phyloP scores from a whole-genome alignment of 2,888 invertebrate genomes.

The Scaptomyza flava region DNA sequence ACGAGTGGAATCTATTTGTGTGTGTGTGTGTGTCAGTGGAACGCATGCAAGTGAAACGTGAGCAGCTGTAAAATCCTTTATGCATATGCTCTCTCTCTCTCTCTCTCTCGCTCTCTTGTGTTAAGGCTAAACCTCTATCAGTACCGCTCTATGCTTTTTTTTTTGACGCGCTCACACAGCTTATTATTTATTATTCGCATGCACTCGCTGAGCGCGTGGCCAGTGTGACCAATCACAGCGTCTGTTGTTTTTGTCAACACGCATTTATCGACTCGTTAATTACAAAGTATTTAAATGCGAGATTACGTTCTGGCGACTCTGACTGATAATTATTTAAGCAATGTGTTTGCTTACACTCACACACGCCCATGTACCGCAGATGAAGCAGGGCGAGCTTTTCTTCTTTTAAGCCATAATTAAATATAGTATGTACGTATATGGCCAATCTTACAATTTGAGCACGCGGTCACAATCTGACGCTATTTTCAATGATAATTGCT shows the following conservation, averaged over 20 bases:
- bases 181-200: conserved; percentile 11
- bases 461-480: conserved; percentile 25
- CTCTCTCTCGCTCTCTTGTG: background rate
- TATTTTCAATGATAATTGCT: conserved; percentile 28
- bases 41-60: background rate
- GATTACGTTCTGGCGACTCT: conserved; percentile 18
- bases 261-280: conserved; percentile 38
- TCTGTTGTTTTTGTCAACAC: conserved; percentile 6
- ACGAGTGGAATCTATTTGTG: background rate
- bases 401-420: conserved; percentile 1
- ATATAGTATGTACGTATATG: background rate
- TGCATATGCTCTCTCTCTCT: background rate
- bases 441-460: conserved; percentile 1
- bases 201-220: conserved; percentile 40
- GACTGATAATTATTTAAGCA: conserved; percentile 29
- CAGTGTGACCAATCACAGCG: conserved; percentile 17
- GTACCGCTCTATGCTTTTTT: background rate
- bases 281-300: conserved; percentile 38
- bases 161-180: background rate
- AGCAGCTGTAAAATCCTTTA: conserved; percentile 1
- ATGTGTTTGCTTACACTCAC: background rate
- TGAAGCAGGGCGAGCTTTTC: background rate
- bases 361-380: background rate
- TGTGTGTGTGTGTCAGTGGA: background rate
- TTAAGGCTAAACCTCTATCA: background rate